phyloP scores from a whole-genome alignment of 2,113 vertebrate genomes.

The Dipodomys merriami region DNA sequence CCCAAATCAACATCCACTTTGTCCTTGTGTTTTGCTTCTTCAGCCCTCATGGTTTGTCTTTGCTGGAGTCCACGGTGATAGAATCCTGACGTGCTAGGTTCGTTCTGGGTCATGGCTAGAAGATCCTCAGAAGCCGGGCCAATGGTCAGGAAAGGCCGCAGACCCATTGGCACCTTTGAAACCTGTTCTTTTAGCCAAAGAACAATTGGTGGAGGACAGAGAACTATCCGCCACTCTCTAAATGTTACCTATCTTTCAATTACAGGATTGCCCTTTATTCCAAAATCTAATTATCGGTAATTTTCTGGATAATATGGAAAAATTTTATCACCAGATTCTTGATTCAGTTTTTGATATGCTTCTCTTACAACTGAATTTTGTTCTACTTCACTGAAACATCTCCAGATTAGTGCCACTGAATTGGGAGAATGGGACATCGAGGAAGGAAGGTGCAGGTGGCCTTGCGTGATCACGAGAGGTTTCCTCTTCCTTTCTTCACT shows the following conservation, averaged over 20 bases:
- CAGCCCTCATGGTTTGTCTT: neutral
- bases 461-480: neutral
- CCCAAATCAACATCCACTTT: neutral
- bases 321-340: neutral
- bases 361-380: neutral
- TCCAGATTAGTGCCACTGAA: constrained; percentile 14
- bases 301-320: neutral
- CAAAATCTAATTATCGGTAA: neutral
- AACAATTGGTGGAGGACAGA: neutral
- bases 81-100: neutral
- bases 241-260: neutral
- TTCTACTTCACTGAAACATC: neutral
- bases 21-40: neutral
- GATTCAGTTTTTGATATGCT: neutral
- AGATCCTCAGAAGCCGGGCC: neutral
- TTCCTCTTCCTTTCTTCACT: neutral
- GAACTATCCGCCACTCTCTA: neutral
- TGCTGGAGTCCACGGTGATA: neutral
- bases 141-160: neutral
- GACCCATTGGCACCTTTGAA: neutral
- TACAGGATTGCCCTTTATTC: neutral
- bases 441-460: neutral
- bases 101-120: neutral
- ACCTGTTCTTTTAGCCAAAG: neutral
- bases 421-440: neutral